These are phyloP conservation scores for Camelus dromedarius DNA, from an alignment of 2,113 vertebrate species.

Conservation along the genomic window DNA sequence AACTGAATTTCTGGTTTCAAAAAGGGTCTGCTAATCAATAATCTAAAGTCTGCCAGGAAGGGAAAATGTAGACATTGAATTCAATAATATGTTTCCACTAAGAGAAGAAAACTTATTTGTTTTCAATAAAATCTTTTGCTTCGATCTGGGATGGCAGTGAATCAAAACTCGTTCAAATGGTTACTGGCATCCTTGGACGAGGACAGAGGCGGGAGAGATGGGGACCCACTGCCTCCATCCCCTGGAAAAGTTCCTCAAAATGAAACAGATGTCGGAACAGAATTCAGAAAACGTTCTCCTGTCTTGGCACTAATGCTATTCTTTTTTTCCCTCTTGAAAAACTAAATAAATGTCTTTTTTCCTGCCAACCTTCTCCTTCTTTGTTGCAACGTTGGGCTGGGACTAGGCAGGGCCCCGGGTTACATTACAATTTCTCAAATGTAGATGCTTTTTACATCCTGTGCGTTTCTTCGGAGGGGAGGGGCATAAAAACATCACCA, in stretches of 20 bases:
- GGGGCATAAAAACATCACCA: background rate
- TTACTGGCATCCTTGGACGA: background rate
- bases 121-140: background rate
- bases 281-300: background rate
- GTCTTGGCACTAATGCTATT: background rate
- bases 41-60: background rate
- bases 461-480: accelerated
- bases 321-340: background rate
- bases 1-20: background rate
- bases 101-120: background rate
- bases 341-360: background rate
- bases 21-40: background rate
- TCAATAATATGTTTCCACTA: background rate
- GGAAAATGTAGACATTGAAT: background rate
- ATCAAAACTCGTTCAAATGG: background rate
- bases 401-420: accelerated
- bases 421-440: background rate
- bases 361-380: background rate
- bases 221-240: accelerated
- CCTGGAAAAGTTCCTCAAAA: accelerated
- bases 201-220: accelerated
- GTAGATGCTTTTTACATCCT: background rate
- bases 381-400: too few relatives aligned
- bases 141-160: background rate
- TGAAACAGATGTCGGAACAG: background rate